Conservation (phyloP, 2,888 invertebrate species). For the Syrphus vitripennis region DNA sequence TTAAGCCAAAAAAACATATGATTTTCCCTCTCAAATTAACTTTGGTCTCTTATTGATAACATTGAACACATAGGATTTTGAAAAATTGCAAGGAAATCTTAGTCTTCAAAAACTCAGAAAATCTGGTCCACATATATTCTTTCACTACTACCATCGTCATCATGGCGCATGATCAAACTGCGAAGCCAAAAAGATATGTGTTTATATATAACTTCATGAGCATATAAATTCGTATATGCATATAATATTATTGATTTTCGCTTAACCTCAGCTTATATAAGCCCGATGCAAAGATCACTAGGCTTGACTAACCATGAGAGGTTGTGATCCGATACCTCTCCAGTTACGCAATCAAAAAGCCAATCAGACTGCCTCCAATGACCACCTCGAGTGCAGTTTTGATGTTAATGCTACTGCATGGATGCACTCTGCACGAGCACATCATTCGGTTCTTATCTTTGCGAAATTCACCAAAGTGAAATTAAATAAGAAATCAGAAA, state of each 20-base stretch:
- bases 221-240: constrained; percentile 47
- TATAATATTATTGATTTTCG: constrained; percentile 60
- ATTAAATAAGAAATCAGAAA: constrained; percentile 45
- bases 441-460: constrained; percentile 55
- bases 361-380: constrained; percentile 16
- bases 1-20: no score
- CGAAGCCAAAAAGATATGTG: not conserved
- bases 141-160: not conserved
- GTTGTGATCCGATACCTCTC: not conserved
- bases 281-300: not conserved
- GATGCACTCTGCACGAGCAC: not conserved
- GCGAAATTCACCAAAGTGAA: constrained; percentile 37
- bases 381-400: constrained; percentile 10
- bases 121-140: not conserved
- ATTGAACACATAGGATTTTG: no score
- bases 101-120: not conserved
- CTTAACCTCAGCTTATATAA: constrained; percentile 40
- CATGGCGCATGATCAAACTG: not conserved
- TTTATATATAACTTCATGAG: not conserved
- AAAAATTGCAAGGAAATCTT: no score
- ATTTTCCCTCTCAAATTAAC: no score
- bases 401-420: not conserved
- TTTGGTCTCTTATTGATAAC: no score
- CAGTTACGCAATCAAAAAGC: constrained; percentile 51
- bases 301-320: not conserved